Evolutionary conservation across 2,797 vertebrate species (phyloP), one percentile per base, ranked within the genome.

Genomic region (Brachyalestes nurse): DNA sequence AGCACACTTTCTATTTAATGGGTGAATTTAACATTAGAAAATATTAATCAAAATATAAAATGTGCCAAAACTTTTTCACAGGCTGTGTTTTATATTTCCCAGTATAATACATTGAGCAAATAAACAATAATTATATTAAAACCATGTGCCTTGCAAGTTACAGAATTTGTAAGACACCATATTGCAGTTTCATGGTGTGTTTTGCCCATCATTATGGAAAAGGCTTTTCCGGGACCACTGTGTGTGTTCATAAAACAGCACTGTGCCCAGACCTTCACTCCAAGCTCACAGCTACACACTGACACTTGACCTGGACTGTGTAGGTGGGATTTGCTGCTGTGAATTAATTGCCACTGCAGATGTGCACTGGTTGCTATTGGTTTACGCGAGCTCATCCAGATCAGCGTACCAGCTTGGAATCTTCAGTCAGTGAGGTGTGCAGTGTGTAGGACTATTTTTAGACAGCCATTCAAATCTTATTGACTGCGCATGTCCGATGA

Each of bases 341-440:
- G 25, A 40, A 57, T 51, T 57, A 51, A 72, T 72, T 58, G 28
- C 51, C 5, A 6, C 53, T 72, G 71, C 71, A 73, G 34, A 72
- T 72, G 71, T 58, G 51, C 42, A 38, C 28, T 38, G 34, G 55
- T 45, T 60, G 55, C 16, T 38, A 17, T 72, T 53, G 19, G 51
- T 72, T 72, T 72, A 72, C 71, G 5, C 28, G 21, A 40, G 71
- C 53, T 55, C 70, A 55, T 57, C 70, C 70, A 57, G 55, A 17
- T 14, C n/a, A 28, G 14, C 4, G 13, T 42, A 21, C 38, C 55
- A 42, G 45, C 38, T 40, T 60, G 55, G 38, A 60, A 45, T 34
- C 10, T 23, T 58, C 14, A 21, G 34, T 53, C 49, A 72, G 9
- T 38, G 21, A 28, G 49, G 70, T 21, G 4, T 40, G 55, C 34